phyloP scores from a whole-genome alignment of 2,113 vertebrate genomes.

The Merops nubicus region DNA sequence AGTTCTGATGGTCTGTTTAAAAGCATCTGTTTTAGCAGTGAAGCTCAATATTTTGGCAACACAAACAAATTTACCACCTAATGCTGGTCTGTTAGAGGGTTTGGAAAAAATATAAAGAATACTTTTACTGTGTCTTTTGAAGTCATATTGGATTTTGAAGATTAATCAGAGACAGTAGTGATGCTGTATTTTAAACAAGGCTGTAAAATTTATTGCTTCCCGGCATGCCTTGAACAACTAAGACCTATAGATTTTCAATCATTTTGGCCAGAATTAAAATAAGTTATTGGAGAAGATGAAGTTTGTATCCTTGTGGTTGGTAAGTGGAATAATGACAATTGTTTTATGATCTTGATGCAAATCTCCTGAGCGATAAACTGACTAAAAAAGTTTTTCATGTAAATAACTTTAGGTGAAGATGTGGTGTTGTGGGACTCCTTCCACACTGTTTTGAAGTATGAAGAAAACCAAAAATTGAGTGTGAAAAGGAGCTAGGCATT shows the following conservation, averaged over 20 bases:
- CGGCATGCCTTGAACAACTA: background rate
- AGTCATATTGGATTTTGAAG: background rate
- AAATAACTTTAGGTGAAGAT: background rate
- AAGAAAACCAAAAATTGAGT: background rate
- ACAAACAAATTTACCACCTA: background rate
- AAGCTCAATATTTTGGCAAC: background rate
- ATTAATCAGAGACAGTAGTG: background rate
- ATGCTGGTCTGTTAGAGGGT: background rate
- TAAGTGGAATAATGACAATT: background rate
- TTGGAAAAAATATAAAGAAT: background rate
- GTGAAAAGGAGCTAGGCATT: background rate
- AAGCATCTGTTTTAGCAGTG: background rate
- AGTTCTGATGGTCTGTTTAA: background rate
- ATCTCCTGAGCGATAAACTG: background rate
- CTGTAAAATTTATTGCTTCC: background rate
- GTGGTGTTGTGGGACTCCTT: background rate
- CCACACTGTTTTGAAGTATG: background rate
- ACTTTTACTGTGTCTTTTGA: background rate
- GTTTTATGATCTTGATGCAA: background rate
- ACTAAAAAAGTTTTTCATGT: background rate
- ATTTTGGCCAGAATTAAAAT: background rate
- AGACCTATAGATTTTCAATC: background rate
- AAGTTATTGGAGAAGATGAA: background rate
- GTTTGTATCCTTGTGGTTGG: background rate
- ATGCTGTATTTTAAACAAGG: background rate